Conservation (phyloP, 2,113 vertebrate species). For the Mormyrus iriodes region DNA sequence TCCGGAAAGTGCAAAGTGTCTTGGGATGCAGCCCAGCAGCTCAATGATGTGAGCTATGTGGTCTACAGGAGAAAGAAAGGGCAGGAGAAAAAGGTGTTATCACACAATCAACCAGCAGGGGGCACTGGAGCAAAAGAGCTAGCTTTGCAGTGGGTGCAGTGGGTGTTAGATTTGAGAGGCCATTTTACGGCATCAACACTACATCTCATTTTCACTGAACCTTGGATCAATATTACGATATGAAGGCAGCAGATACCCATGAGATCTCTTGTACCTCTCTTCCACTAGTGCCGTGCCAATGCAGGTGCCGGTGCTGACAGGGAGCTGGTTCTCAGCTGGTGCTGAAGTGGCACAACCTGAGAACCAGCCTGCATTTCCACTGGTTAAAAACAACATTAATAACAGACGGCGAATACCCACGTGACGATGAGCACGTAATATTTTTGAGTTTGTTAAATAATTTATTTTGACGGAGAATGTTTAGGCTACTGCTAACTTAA, state of each 20-base stretch:
- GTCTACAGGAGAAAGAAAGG: conserved; percentile 88
- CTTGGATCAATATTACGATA: not conserved
- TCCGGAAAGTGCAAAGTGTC: conserved; percentile 99
- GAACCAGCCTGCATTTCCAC: not conserved
- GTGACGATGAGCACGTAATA: too few species aligned
- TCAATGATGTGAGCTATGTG: conserved; percentile 99
- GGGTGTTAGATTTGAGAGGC: not conserved
- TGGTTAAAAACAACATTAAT: not conserved
- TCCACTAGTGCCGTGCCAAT: not conserved
- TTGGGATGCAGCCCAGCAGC: conserved; percentile 99
- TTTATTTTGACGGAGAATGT: too few species aligned
- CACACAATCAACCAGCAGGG: not conserved
- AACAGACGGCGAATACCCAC: too few species aligned
- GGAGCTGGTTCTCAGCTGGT: not conserved
- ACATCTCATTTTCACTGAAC: not conserved
- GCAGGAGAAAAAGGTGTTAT: conserved; percentile 40
- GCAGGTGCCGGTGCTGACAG: not conserved
- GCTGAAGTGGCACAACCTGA: not conserved
- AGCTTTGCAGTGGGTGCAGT: too few species aligned
- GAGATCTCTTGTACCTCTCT: not conserved
- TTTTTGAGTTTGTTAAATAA: too few species aligned
- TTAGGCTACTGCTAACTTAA: too few species aligned
- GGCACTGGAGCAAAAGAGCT: not conserved
- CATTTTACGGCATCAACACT: not conserved
- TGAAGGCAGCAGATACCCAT: not conserved